These are phyloP conservation scores for Nixonia krombeini DNA, from an alignment of 1,140 invertebrate genomes.

Conservation along the genomic window DNA sequence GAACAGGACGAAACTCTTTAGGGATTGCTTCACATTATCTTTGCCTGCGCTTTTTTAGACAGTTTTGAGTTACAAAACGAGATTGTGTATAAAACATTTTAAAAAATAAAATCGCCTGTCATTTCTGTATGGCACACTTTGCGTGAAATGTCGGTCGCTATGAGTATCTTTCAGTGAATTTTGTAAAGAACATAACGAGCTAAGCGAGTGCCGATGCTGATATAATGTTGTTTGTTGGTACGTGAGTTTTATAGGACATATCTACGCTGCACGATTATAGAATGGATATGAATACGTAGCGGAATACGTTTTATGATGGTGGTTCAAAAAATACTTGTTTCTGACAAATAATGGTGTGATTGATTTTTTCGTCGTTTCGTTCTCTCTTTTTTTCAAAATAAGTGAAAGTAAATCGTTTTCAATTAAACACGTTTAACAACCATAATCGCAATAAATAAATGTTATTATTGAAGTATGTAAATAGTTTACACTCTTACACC, in stretches of 20 bases:
- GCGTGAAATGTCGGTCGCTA: not conserved
- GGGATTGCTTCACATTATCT: no score
- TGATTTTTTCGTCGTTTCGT: conserved; percentile 1
- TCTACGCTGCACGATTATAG: not conserved
- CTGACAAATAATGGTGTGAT: not conserved
- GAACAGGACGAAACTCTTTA: no score
- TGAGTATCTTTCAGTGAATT: not conserved
- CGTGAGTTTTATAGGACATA: not conserved
- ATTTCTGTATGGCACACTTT: not conserved
- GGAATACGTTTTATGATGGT: not conserved
- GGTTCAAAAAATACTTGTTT: not conserved
- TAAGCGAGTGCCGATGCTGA: not conserved
- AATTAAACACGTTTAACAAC: not conserved
- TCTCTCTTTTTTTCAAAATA: conserved; percentile 1
- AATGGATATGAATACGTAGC: not conserved
- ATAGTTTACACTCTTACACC: not conserved
- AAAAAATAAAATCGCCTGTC: not conserved
- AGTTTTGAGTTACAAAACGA: no score
- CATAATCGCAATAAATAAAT: not conserved
- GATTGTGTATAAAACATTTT: not conserved
- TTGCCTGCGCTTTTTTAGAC: no score
- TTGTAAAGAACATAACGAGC: not conserved
- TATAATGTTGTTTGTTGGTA: not conserved
- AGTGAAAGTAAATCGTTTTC: not conserved
- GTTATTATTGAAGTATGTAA: not conserved